Evolutionary conservation across 2,113 vertebrate species (phyloP), one percentile per base, ranked within the genome.

Genomic region (Antennarius striatus): DNA sequence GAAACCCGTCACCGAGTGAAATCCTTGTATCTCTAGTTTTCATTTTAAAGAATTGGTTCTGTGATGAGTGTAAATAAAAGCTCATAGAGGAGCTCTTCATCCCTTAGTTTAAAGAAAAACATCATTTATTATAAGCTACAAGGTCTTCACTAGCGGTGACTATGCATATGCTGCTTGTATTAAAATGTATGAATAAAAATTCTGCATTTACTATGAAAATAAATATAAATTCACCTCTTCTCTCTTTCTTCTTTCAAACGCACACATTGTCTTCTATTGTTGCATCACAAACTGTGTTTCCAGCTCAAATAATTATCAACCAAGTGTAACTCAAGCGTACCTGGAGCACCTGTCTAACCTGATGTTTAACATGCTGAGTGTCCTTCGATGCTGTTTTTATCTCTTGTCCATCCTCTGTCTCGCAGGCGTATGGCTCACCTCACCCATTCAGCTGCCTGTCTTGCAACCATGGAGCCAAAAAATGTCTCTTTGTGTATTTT

Each of bases 361-460:
- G 49, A 65, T 28, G 56, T 73, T 9, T 75, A 75, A 78, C 65
- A 71, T 60, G 17, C 43, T 68, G 30, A 73, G 0, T 58, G 51
- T 60, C 75, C 60, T 63, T 16, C 2, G 69, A 61, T 55, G 54
- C 60, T 71, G 11, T 71, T 66, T 51, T 54, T 47, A 55, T 67
- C 71, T 82, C 75, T 48, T 77, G 52, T 71, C 61, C 73, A 58
- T 81, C 73, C 66, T 64, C 12, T 76, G 70, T 71, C 64, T 71
- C 63, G 52, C 69, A 78, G 84, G 80, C 64, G 17, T 70, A 57
- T 56, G 52, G 48, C 73, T 86, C 77, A 81, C 84, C 80, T 68
- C 60, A 61, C 70, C 66, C 77, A 80, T 82, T 76, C 84, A 87
- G 85, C 76, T 77, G 85, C 57, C 80, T 73, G 57, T 82, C 62